Conservation (phyloP, 2,888 invertebrate genomes). For the Torymus aiolomorphi region DNA sequence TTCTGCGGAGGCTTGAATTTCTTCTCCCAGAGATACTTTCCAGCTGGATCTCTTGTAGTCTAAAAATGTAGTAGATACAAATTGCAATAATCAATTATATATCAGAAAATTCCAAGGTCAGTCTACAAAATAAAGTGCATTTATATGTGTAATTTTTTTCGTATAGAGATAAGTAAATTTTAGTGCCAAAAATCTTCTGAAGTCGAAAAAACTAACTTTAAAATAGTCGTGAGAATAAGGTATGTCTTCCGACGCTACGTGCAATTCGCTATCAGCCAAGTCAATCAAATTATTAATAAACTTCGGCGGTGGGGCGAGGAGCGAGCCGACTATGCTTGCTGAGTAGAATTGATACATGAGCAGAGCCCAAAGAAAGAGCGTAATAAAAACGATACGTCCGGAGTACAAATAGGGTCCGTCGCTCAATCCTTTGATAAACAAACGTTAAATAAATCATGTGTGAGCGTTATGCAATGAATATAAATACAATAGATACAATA, state of each 20-base stretch:
- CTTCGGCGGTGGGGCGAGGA: slow-evolving; percentile 68
- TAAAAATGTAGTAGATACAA: slow-evolving; percentile 63
- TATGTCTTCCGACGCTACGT: slow-evolving; percentile 69
- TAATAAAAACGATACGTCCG: slow-evolving; percentile 68
- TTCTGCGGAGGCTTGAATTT: slow-evolving; percentile 75
- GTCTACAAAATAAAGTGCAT: too few species aligned
- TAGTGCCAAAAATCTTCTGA: too few species aligned
- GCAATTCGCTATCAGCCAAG: slow-evolving; percentile 69
- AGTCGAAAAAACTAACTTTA: slow-evolving; percentile 58
- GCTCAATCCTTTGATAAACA: slow-evolving; percentile 72
- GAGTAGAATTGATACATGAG: slow-evolving; percentile 73
- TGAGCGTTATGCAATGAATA: too few species aligned
- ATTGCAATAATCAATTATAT: too few species aligned
- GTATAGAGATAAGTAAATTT: too few species aligned
- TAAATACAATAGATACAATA: background rate
- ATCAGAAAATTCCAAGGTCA: too few species aligned
- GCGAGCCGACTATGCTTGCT: slow-evolving; percentile 72
- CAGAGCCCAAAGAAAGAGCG: slow-evolving; percentile 69
- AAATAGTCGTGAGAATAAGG: slow-evolving; percentile 69
- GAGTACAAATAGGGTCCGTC: slow-evolving; percentile 76
- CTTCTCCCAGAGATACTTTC: slow-evolving; percentile 78
- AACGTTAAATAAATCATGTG: background rate
- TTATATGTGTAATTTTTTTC: too few species aligned
- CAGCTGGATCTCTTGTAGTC: slow-evolving; percentile 81
- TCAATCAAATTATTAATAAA: slow-evolving; percentile 69